Conservation (phyloP, 2,113 vertebrate species). For the Anhinga anhinga region DNA sequence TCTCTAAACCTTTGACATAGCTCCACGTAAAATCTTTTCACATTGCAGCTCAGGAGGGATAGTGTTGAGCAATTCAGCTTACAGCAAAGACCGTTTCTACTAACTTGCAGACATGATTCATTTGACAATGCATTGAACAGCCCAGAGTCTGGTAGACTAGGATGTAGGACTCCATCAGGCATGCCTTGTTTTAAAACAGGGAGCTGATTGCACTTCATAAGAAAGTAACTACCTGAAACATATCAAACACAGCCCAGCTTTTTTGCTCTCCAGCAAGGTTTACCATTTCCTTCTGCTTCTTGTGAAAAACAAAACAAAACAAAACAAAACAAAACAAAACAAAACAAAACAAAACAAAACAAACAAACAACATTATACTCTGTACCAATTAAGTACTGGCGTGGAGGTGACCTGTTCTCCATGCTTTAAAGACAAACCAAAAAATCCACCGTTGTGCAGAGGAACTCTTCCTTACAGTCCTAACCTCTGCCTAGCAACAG, state of each 20-base stretch:
- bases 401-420: background rate
- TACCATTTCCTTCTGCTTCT: background rate
- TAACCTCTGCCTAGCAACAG: background rate
- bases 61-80: background rate
- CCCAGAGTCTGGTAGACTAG: background rate
- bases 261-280: background rate
- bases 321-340: background rate
- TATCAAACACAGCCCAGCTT: background rate
- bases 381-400: background rate
- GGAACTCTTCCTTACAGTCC: background rate
- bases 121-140: background rate
- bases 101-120: background rate
- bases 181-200: background rate
- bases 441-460: background rate
- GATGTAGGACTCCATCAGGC: background rate
- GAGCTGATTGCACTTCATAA: background rate
- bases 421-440: background rate
- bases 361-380: too few relatives aligned
- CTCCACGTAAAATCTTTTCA: constrained; percentile 16
- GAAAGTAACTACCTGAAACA: background rate
- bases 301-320: background rate
- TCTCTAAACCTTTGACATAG: background rate
- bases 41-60: background rate
- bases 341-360: background rate
- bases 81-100: background rate